A percentile compares a stretch with the other conserved stretches of the same genome.
phyloP scores from a whole-genome alignment of 2,888 invertebrate species.

The Polietes domitor region DNA sequence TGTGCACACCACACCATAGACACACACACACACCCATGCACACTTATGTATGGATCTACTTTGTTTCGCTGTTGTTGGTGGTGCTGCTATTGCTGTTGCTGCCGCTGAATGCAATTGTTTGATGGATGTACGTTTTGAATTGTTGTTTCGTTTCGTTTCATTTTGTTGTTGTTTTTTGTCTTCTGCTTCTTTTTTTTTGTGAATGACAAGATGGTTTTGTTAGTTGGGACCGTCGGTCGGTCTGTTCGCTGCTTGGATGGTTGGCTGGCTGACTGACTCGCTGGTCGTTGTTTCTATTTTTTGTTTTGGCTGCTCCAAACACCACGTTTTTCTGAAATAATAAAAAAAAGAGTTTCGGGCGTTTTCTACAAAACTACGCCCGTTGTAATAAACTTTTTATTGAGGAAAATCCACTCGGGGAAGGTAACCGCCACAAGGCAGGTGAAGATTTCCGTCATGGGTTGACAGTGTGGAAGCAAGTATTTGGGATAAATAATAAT shows the following conservation, averaged over 20 bases:
- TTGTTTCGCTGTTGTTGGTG: neutral
- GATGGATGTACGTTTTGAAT: constrained; percentile 37
- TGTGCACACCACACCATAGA: no score
- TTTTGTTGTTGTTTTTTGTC: neutral
- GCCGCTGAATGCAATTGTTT: constrained; percentile 33
- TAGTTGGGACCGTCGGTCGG: constrained; percentile 20
- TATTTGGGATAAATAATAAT: no score
- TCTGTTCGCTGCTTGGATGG: constrained; percentile 13
- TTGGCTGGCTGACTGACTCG: constrained; percentile 23
- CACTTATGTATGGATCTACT: neutral
- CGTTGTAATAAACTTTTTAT: constrained; percentile 51
- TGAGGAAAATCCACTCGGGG: neutral
- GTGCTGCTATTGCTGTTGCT: constrained; percentile 21
- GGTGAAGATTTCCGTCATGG: neutral
- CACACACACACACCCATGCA: no score
- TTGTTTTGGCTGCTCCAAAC: constrained; percentile 10
- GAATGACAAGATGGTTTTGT: constrained; percentile 21
- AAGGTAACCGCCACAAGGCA: neutral
- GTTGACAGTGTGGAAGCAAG: no score
- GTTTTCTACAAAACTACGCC: constrained; percentile 61
- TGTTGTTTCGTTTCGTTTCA: constrained; percentile 7
- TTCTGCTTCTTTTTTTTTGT: neutral
- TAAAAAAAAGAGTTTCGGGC: constrained; percentile 62
- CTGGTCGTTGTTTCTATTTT: neutral
- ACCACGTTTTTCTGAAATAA: constrained; percentile 59